These are phyloP conservation scores for Mermis nigrescens DNA, from an alignment of 2,888 invertebrate species.

Conservation along the genomic window DNA sequence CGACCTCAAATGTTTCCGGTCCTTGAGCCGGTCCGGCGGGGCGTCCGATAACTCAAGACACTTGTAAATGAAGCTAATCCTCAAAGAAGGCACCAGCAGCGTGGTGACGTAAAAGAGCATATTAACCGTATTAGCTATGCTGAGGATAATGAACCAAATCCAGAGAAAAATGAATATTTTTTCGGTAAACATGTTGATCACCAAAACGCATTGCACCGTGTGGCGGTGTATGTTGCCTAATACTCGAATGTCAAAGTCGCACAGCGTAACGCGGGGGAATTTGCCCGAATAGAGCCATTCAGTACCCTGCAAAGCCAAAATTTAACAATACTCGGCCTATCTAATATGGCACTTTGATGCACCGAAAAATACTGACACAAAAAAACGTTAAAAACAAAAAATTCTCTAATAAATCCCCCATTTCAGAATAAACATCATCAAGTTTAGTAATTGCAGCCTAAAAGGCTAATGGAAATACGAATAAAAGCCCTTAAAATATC, in stretches of 20 bases:
- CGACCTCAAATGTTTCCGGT: neutral
- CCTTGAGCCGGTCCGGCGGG: slow-evolving; percentile 12
- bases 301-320: slow-evolving; percentile 18
- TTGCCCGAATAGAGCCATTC: slow-evolving; percentile 32
- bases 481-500: too few species aligned
- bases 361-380: too few species aligned
- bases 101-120: slow-evolving; percentile 29
- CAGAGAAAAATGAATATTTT: slow-evolving; percentile 32
- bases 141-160: slow-evolving; percentile 31
- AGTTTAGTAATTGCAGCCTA: too few species aligned
- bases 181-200: slow-evolving; percentile 30
- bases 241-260: slow-evolving; percentile 32
- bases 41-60: slow-evolving; percentile 17
- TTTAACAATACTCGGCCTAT: slow-evolving; percentile 13
- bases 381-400: too few species aligned
- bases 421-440: too few species aligned
- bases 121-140: slow-evolving; percentile 24
- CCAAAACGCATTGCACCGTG: slow-evolving; percentile 27
- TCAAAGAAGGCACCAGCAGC: slow-evolving; percentile 18
- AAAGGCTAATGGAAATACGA: too few species aligned
- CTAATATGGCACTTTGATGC: slow-evolving; percentile 10
- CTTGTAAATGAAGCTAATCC: slow-evolving; percentile 18
- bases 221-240: slow-evolving; percentile 32
- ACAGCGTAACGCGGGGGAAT: slow-evolving; percentile 34
- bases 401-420: too few species aligned